Conservation (phyloP, 2,797 vertebrate genomes). For the Propithecus deckenii region DNA sequence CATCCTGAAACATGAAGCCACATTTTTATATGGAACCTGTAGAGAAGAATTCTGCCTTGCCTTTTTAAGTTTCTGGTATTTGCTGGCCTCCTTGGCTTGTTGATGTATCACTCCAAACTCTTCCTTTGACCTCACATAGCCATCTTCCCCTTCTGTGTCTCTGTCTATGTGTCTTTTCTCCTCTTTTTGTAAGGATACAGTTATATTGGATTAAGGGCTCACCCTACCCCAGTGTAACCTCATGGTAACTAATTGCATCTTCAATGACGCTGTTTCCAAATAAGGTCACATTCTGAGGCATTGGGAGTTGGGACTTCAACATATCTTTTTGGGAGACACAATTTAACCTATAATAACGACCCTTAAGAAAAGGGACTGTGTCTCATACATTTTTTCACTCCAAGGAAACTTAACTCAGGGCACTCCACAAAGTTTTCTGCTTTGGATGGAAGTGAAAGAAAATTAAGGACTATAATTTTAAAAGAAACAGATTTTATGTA, state of each 20-base stretch:
- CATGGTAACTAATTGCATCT: not conserved
- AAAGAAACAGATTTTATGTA: slow-evolving; percentile 16
- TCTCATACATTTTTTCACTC: not conserved
- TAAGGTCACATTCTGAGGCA: slow-evolving; percentile 8
- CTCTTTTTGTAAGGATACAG: not conserved
- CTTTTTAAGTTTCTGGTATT: not conserved
- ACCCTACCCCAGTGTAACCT: not conserved
- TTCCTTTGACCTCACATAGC: not conserved
- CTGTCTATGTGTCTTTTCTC: not conserved
- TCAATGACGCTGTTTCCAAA: not conserved
- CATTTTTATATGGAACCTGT: not conserved
- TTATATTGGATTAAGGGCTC: not conserved
- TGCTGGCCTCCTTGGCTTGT: not conserved
- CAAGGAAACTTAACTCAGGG: not conserved
- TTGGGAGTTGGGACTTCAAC: not conserved
- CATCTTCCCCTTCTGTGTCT: not conserved
- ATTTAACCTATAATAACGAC: not conserved
- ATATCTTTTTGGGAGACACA: not conserved
- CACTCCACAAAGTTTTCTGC: not conserved
- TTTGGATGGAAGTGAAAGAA: slow-evolving; percentile 7
- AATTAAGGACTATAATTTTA: slow-evolving; percentile 22
- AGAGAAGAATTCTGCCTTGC: not conserved
- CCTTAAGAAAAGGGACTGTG: not conserved
- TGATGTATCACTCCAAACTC: not conserved
- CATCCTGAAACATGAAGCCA: not conserved